phyloP scores from a whole-genome alignment of 2,113 vertebrate species.

The Bothrops jararaca region DNA sequence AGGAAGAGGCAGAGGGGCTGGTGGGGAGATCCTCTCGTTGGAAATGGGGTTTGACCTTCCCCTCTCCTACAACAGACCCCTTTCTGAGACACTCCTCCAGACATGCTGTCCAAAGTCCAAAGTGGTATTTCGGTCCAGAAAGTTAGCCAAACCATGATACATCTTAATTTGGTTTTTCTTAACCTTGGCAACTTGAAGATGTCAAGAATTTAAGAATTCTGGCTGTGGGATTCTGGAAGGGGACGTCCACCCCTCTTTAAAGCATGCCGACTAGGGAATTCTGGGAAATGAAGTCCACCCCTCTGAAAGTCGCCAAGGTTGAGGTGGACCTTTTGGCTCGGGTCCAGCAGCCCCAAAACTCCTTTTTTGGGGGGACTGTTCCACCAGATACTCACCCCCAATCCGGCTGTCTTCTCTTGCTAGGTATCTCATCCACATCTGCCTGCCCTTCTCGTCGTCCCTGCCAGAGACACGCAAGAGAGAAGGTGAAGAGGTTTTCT shows the following conservation, averaged over 20 bases:
- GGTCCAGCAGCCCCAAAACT: not conserved
- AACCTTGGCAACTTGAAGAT: not conserved
- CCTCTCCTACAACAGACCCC: not conserved
- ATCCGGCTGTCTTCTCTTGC: constrained; percentile 94
- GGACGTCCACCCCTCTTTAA: not conserved
- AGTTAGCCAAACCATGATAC: not conserved
- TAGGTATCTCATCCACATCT: constrained; percentile 93
- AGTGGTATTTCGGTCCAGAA: not conserved
- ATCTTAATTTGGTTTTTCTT: not conserved
- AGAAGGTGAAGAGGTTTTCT: not conserved
- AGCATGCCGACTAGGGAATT: not conserved
- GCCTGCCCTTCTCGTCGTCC: constrained; percentile 87
- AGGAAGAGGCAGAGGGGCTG: not conserved
- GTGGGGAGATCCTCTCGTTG: not conserved
- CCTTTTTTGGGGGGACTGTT: too few relatives aligned
- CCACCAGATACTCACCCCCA: constrained; percentile 75
- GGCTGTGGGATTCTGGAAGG: not conserved
- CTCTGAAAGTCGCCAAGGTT: not conserved
- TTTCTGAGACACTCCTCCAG: not conserved
- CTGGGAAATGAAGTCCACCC: not conserved
- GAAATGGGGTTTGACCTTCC: not conserved
- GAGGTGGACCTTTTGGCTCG: not conserved
- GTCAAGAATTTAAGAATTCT: not conserved
- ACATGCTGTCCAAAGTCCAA: too few relatives aligned
- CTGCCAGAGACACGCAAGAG: constrained; percentile 63